These are phyloP conservation scores for Ailuropoda melanoleuca DNA, from an alignment of 2,113 vertebrate species.

Conservation along the genomic window DNA sequence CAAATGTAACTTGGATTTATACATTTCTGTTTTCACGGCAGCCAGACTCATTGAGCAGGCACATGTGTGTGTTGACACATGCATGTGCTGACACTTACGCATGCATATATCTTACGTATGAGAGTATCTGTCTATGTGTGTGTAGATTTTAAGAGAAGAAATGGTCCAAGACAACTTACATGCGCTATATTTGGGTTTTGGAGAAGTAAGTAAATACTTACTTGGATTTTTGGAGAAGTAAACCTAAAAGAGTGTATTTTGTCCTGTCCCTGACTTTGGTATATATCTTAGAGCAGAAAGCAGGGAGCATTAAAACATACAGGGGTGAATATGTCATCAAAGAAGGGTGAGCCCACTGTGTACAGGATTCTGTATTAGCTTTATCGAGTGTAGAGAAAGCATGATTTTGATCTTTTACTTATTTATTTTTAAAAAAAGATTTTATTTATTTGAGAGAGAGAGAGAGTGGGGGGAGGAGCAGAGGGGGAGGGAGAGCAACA, in stretches of 20 bases:
- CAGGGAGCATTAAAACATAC: neutral
- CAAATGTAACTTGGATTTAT: neutral
- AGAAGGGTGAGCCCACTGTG: neutral
- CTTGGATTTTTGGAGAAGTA: neutral
- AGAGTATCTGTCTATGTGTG: neutral
- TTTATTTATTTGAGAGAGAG: too few species aligned
- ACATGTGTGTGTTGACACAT: neutral
- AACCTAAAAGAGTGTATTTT: neutral
- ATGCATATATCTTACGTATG: neutral
- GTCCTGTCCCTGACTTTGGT: neutral
- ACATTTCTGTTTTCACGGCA: neutral
- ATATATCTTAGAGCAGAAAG: neutral
- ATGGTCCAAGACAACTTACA: neutral
- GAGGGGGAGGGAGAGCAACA: too few species aligned
- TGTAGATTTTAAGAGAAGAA: neutral
- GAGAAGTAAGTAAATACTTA: neutral
- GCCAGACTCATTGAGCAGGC: neutral
- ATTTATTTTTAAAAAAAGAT: neutral
- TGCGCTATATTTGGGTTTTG: neutral
- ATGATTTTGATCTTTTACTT: neutral
- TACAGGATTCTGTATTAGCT: neutral
- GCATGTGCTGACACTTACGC: neutral
- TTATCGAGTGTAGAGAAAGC: neutral
- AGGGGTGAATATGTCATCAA: neutral
- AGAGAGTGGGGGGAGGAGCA: too few species aligned